phyloP scores from a whole-genome alignment of 2,888 invertebrate species.

The Julus scandinavius region DNA sequence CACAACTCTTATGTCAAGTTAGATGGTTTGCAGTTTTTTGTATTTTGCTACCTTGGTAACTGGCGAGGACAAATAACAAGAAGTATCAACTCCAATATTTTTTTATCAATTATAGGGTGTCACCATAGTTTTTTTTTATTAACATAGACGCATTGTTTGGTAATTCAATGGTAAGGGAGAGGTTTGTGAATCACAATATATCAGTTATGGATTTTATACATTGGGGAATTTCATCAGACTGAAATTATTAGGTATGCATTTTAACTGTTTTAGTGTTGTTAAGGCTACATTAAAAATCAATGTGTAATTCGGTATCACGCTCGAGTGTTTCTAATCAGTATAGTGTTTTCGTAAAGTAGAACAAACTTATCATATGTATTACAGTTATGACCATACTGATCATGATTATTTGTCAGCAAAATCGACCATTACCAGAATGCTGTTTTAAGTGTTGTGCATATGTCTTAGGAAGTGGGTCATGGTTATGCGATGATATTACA shows the following conservation, averaged over 20 bases:
- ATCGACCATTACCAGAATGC: background rate
- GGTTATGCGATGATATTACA: background rate
- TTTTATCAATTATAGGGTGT: background rate
- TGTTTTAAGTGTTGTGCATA: background rate
- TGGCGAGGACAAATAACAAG: background rate
- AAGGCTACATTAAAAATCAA: background rate
- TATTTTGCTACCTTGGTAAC: background rate
- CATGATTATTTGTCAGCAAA: background rate
- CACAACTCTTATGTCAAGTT: background rate
- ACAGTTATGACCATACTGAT: background rate
- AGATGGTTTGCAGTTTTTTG: background rate
- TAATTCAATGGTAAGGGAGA: background rate
- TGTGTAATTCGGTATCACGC: background rate
- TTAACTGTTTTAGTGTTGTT: background rate
- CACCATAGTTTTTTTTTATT: background rate
- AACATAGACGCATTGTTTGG: background rate
- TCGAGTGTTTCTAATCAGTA: conserved; percentile 9
- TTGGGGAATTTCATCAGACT: background rate
- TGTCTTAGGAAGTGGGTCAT: background rate
- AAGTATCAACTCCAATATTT: background rate
- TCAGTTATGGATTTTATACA: background rate
- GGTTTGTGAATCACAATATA: background rate
- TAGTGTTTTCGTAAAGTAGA: background rate
- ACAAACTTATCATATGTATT: conserved; percentile 15
- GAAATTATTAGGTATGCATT: background rate